Percentiles rank a stretch among this genome's conserved stretches.
Conservation (phyloP, 2,888 invertebrate species). For the Drosophila subsilvestris region DNA sequence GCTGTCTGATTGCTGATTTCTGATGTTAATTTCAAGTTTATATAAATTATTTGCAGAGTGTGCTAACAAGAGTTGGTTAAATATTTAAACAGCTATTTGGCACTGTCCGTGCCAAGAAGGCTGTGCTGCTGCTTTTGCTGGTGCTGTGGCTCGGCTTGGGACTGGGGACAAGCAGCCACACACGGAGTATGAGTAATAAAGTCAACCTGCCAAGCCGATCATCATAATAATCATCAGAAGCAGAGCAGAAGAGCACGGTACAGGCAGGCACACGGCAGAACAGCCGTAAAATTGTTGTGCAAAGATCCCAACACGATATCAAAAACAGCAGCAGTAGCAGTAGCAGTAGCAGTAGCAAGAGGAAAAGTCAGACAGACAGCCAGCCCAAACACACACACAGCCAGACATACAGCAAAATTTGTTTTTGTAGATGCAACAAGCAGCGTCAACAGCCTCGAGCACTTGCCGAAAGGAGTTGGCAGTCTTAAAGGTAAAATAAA, state of each 20-base stretch:
- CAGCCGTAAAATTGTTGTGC: conserved; percentile 39
- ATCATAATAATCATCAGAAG: conserved; percentile 34
- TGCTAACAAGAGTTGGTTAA: conserved; percentile 59
- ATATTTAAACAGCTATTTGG: conserved; percentile 66
- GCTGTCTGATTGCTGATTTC: not conserved
- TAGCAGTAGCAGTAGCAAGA: conserved; percentile 27
- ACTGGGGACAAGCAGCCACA: conserved; percentile 16
- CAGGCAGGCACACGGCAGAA: not conserved
- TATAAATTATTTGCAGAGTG: conserved; percentile 66
- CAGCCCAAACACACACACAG: not conserved
- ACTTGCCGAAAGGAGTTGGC: conserved; percentile 15
- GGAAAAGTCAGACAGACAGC: conserved; percentile 7
- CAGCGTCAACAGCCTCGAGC: conserved; percentile 35
- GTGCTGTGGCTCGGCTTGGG: not conserved
- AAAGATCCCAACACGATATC: conserved; percentile 56
- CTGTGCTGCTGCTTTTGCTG: conserved; percentile 3
- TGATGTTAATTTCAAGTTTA: conserved; percentile 52
- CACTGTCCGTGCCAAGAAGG: conserved; percentile 62
- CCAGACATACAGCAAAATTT: conserved; percentile 15
- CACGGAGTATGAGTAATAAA: conserved; percentile 75
- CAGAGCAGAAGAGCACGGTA: conserved; percentile 9
- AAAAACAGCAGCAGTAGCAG: conserved; percentile 25
- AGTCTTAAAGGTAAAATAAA: not conserved
- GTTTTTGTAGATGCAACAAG: conserved; percentile 22
- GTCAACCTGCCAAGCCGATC: conserved; percentile 59